Evolutionary conservation across 2,113 vertebrate species (phyloP).

Genomic region (Dasypus novemcinctus): DNA sequence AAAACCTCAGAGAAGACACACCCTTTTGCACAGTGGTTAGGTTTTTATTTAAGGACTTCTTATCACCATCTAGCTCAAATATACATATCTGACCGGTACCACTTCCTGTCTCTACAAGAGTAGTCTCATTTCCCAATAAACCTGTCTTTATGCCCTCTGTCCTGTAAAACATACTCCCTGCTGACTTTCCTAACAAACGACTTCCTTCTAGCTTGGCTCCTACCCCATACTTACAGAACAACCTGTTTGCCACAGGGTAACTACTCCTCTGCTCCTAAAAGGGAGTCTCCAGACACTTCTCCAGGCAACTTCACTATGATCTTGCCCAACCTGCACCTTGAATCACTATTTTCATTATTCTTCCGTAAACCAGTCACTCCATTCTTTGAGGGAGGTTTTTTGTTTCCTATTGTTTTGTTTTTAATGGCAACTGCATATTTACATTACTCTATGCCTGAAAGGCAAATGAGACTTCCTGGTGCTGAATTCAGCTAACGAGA

Average conservation of each 20-base stretch:
- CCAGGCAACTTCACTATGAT: neutral
- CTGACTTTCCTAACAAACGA: constrained; percentile 20
- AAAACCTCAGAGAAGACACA: neutral
- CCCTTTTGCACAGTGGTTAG: neutral
- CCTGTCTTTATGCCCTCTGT: neutral
- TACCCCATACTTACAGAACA: neutral
- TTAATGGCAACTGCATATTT: constrained; percentile 54
- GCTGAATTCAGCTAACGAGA: constrained; percentile 9
- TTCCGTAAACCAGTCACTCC: constrained; percentile 42
- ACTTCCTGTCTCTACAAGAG: neutral
- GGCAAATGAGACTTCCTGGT: constrained; percentile 36
- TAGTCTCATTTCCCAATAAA: constrained; percentile 35
- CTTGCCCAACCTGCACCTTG: neutral
- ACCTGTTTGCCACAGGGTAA: neutral
- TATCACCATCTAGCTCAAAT: constrained; percentile 27
- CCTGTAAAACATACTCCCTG: neutral
- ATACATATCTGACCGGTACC: neutral
- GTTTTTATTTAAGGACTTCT: constrained; percentile 14
- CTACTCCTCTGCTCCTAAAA: neutral
- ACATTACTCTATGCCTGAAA: constrained; percentile 12
- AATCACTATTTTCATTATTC: constrained; percentile 19
- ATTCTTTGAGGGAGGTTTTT: neutral
- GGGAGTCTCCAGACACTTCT: neutral
- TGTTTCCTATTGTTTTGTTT: neutral
- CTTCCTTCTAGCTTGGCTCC: constrained; percentile 33